Evolutionary conservation across 2,797 vertebrate genomes (phyloP), one percentile per base, ranked within the genome.

Genomic region (Megalops cyprinoides): DNA sequence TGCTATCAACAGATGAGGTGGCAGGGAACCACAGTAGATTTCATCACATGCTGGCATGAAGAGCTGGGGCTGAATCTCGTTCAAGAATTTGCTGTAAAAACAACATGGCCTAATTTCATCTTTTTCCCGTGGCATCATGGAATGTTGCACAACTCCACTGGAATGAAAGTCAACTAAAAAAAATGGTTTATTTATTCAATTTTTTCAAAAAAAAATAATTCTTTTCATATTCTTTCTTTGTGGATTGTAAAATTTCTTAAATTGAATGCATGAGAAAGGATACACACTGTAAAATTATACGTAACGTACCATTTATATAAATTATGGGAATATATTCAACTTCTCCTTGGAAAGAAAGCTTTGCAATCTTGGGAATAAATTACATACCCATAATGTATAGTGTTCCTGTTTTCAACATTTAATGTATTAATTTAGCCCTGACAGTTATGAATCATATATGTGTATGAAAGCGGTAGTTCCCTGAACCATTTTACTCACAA

Each of bases 111-210:
- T 42, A 23, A 31, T 58, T 31, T 80, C 39, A 62, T 77, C 44
- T 55, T 81, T 55, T 79, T 65, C 34, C 51, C 42, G 80, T 83
- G 84, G 82, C 82, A 74, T 39, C 0, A 55, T 76, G 79, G 23
- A 60, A 2, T 65, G 37, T 48, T 75, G 77, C 2, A 12, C 58
- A 71, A 56, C 60, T 60, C 65, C 49, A 48, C 34, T 23, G 58
- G 58, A 65, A 48, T 78, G 48, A 71, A 71, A 81, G 58, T 39
- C 78, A 77, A 82, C 60, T 82, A 79, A 84, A 46, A 73, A 79
- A 71, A 23, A 34, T 12, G 1, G 23, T 2, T 14, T 44, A n/a
- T 39, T 42, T 69, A 8, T 69, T n/a, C n/a, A n/a, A n/a, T n/a
- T n/a, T n/a, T n/a, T n/a, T n/a, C n/a, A n/a, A n/a, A n/a, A n/a